These are phyloP conservation scores for Rhinolophus sinicus DNA, from an alignment of 2,113 vertebrate genomes.

Conservation along the genomic window DNA sequence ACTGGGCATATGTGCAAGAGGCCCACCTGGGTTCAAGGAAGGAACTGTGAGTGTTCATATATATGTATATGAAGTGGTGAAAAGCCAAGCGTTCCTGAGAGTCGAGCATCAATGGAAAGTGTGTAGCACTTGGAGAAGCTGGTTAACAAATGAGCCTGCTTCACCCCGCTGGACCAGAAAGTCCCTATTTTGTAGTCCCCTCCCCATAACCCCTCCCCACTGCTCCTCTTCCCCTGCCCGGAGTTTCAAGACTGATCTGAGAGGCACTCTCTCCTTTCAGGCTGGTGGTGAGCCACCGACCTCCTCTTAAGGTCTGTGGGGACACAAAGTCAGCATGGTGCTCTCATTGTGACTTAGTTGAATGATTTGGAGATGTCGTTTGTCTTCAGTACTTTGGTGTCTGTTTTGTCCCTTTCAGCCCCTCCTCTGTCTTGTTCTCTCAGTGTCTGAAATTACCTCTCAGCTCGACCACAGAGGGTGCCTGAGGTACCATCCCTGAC, in stretches of 20 bases:
- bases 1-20: neutral
- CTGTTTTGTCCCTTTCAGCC: neutral
- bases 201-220: rapidly evolving
- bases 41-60: neutral
- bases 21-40: neutral
- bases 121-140: neutral
- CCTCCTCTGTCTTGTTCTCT: neutral
- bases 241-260: neutral
- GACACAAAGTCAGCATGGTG: neutral
- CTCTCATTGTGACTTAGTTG: no score
- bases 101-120: neutral
- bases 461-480: neutral
- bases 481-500: neutral
- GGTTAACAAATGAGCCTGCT: neutral
- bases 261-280: neutral
- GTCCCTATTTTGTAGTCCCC: neutral
- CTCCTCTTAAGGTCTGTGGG: no score
- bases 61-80: neutral
- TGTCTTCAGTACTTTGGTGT: rapidly evolving
- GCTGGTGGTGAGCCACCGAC: rapidly evolving
- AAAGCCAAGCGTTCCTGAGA: neutral
- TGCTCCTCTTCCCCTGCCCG: no score
- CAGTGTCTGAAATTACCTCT: neutral
- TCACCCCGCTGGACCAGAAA: neutral
- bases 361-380: neutral